Conservation (phyloP, 2,888 invertebrate genomes). For the Agriopis marginaria region DNA sequence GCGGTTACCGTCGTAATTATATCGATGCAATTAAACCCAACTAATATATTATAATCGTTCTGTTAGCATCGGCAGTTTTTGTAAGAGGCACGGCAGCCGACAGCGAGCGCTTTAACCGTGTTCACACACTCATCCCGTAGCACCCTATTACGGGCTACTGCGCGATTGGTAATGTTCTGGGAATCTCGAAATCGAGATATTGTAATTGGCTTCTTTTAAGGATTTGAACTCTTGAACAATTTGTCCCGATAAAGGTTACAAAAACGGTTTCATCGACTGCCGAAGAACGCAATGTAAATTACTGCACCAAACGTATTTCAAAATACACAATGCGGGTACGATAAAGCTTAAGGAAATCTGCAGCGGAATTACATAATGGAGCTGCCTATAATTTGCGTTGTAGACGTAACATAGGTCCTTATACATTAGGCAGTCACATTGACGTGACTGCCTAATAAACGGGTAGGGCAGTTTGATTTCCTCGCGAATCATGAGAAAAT, state of each 20-base stretch:
- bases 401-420: conserved; percentile 63
- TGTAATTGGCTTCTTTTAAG: conserved; percentile 34
- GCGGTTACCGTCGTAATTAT: conserved; percentile 81
- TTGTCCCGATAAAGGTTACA: conserved; percentile 27
- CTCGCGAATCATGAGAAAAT: conserved; percentile 85
- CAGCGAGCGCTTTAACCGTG: conserved; percentile 64
- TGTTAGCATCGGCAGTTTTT: conserved; percentile 81
- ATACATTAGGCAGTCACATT: conserved; percentile 75
- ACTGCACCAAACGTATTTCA: conserved; percentile 32
- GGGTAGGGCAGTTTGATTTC: conserved; percentile 81
- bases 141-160: conserved; percentile 67
- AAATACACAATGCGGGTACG: conserved; percentile 40
- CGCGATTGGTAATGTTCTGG: conserved; percentile 68
- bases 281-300: conserved; percentile 28
- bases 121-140: conserved; percentile 68
- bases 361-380: conserved; percentile 48
- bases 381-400: conserved; percentile 63
- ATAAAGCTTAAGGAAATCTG: conserved; percentile 44
- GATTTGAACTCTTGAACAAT: conserved; percentile 29
- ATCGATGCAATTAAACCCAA: conserved; percentile 84
- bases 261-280: conserved; percentile 19
- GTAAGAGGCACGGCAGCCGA: conserved; percentile 72
- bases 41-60: conserved; percentile 86
- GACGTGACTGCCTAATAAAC: conserved; percentile 82
- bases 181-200: conserved; percentile 56